Conservation (phyloP, 2,888 invertebrate species). For the Aleiodes leptofemur region DNA sequence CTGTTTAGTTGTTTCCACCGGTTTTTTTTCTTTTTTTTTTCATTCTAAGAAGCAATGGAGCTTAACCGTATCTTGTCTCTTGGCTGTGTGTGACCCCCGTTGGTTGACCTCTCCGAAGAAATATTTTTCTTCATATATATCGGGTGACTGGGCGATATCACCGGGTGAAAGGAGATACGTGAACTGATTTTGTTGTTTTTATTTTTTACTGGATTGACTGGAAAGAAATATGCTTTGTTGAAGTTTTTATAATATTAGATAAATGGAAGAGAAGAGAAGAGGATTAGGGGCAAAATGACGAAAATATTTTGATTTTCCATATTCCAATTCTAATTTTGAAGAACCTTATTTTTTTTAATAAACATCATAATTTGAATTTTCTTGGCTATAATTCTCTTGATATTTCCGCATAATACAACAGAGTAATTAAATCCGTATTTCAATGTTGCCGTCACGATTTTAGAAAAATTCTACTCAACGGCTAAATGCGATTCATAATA, state of each 20-base stretch:
- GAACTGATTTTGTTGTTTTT: neutral
- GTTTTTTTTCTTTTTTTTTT: conserved; percentile 14
- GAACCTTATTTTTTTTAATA: no score
- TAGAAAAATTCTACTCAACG: neutral
- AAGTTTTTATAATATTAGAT: no score
- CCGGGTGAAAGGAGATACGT: conserved; percentile 27
- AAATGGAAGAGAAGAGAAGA: no score
- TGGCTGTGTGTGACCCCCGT: conserved; percentile 2
- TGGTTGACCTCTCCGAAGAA: conserved; percentile 9
- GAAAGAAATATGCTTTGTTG: no score
- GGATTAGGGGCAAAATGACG: no score
- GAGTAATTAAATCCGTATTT: conserved; percentile 12
- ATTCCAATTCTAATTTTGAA: no score
- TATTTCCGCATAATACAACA: no score
- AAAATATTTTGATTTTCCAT: no score
- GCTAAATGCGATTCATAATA: conserved; percentile 14
- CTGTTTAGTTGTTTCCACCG: neutral
- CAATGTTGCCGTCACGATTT: conserved; percentile 1
- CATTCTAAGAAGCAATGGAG: conserved; percentile 8
- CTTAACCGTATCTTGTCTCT: neutral
- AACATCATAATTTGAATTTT: no score
- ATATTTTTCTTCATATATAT: conserved; percentile 24
- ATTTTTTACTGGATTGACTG: neutral
- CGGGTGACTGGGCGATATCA: conserved; percentile 8
- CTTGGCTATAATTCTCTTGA: no score